phyloP scores from a whole-genome alignment of 2,797 vertebrate genomes.

The Ctenopoma multispine region DNA sequence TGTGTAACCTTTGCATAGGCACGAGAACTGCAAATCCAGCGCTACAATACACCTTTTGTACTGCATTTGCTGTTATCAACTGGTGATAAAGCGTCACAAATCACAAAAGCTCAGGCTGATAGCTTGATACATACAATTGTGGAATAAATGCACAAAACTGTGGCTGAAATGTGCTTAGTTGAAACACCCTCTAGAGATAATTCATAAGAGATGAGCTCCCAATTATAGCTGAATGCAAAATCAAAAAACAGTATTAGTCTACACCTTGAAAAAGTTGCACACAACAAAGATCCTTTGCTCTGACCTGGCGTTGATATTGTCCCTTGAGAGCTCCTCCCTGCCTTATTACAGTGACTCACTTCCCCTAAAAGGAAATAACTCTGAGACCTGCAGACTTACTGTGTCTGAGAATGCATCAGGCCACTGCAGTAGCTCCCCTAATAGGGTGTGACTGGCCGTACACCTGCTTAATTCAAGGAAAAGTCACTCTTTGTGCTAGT shows the following conservation, averaged over 20 bases:
- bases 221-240: constrained; percentile 20
- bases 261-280: constrained; percentile 41
- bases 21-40: neutral
- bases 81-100: neutral
- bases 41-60: neutral
- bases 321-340: constrained; percentile 76
- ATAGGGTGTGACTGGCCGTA: constrained; percentile 70
- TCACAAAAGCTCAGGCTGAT: constrained; percentile 7
- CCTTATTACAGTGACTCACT: constrained; percentile 83
- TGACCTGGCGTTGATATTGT: constrained; percentile 69
- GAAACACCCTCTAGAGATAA: constrained; percentile 9
- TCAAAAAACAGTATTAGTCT: constrained; percentile 39
- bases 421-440: constrained; percentile 67
- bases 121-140: neutral
- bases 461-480: constrained; percentile 51
- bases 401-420: constrained; percentile 76
- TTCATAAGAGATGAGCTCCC: constrained; percentile 19
- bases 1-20: constrained; percentile 10
- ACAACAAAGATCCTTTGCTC: constrained; percentile 59
- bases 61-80: constrained; percentile 3
- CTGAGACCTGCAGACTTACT: constrained; percentile 73
- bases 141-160: neutral
- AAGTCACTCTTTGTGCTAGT: constrained; percentile 51
- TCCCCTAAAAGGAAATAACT: constrained; percentile 81
- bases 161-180: constrained; percentile 11